These are phyloP conservation scores for Neodiprion pinetum DNA, from an alignment of 1,140 invertebrate genomes.

Conservation along the genomic window DNA sequence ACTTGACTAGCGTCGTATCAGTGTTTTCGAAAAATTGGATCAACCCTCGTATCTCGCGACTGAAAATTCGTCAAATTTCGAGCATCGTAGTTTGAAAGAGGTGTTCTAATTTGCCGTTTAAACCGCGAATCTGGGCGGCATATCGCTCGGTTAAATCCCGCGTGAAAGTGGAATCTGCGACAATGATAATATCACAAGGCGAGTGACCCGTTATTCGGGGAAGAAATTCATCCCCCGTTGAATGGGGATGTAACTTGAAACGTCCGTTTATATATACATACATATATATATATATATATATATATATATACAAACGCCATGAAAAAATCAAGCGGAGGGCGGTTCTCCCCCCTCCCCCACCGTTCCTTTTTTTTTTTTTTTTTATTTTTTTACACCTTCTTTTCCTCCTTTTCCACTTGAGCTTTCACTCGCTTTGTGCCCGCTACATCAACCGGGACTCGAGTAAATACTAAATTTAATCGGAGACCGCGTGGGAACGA, in stretches of 20 bases:
- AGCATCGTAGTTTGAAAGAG: not conserved
- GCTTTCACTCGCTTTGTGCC: too few relatives aligned
- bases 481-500: not conserved
- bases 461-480: constrained; percentile 3
- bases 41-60: not conserved
- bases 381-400: not conserved
- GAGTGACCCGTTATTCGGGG: constrained; percentile 4
- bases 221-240: too few relatives aligned
- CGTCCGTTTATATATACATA: not conserved
- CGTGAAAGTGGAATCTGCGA: not conserved
- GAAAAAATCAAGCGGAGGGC: not conserved
- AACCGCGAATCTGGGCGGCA: too few relatives aligned
- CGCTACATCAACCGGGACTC: too few relatives aligned
- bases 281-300: not conserved
- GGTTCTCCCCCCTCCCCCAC: not conserved
- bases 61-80: not conserved
- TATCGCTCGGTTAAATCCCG: not conserved
- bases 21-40: constrained; percentile 1
- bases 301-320: not conserved
- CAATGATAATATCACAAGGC: not conserved
- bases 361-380: not conserved
- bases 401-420: not conserved
- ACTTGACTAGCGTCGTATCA: not conserved
- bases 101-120: not conserved
- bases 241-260: too few relatives aligned